Base-by-base conservation (phyloP, 2,113 vertebrate genomes). In the Lasiurus borealis region DNA sequence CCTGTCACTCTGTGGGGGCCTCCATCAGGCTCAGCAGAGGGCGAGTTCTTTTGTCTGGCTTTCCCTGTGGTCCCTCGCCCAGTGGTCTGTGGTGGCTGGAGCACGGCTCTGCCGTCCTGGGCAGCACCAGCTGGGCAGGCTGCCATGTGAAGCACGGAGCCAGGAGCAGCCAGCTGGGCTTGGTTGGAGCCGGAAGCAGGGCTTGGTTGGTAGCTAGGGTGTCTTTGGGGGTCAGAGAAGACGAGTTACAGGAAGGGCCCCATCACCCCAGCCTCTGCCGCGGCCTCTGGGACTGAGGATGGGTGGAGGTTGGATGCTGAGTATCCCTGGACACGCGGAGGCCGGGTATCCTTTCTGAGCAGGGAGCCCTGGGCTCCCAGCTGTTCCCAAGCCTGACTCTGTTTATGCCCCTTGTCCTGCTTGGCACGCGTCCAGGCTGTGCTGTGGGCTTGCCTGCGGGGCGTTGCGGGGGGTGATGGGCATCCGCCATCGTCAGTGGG, bases 91-190 rank as follows among this genome's bases (percentile, higher is more conserved):
- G 91, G 92, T 95, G 85, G 96, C 89, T 0, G 11, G 94, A 96
- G 94, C 75, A 82, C 92, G 95, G 69, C 94, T 96, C 89, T 97
- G 91, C 88, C 96, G 95, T 95, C 96, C 50, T 57, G 94, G 97
- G 89, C 62, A 11, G 91, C 89, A 96, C 91, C 90, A 91, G 73
- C 96, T 64, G 88, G 97, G 96, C 97, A 88, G 66, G 66, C 83
- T 96, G 97, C 97, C 97, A 95, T 40, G 88, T 77, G 76, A 86
- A 86, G 86, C 90, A 48, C 85, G 81, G 89, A 96, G 96, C 96
- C 97, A 98, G 96, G 75, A 92, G 94, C 90, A 84, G 97, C 96
- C 97, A 96, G 97, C 96, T 97, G 96, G 96, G 96, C 57, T 87
- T 76, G 91, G 85, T 34, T 31, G 94, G 87, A 96, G 93, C 96